Base-by-base conservation (phyloP, 2,113 vertebrate species). In the Fulmarus glacialis region DNA sequence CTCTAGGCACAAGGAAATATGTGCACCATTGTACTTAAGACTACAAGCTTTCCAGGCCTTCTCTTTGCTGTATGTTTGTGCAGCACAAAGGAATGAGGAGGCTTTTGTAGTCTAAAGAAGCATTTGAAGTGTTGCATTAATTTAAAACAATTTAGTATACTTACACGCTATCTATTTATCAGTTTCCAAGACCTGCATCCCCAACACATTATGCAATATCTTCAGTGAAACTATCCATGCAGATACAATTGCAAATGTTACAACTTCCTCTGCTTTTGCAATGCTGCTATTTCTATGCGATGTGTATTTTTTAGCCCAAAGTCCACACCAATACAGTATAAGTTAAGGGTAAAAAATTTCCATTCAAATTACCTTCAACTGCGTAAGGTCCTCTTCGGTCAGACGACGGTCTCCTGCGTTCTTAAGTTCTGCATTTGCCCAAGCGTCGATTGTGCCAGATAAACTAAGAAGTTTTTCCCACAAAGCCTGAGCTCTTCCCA, bases 401-500 rank as follows among this genome's bases (percentile, higher is more conserved):
- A 98, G 95, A 27, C 97, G 96, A 30, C 48, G 95, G 17, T 97
- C 98, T 38, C 99, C 98, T 47, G 98, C 95, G 5, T 98, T 87
- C 56, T 91, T 89, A 67, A 99, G 98, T 70, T 98, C 98, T 43
- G 92, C 84, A 7, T 96, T 97, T 8, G 97, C 97, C 99, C 99
- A 99, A 43, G 95, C 85, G 0, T 99, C 99, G 6, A 99, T 94
- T 15, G 98, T 98, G 59, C 77, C 97, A 21, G 98, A 99, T 43
- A 99, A 93, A 84, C 97, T 95, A 60, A 99, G 98, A 96, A 99
- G 98, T 94, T 99, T 99, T 83, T 99, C 99, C 99, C 99, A 99
- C 94, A 99, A 96, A 97, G 99, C 98, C 97, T 99, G 98, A 55
- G 98, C 99, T 95, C 98, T 98, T 88, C 93, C 97, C 43, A 99